Evolutionary conservation across 2,797 vertebrate species (phyloP), one percentile per base, ranked within the genome.

Genomic region (Ctenopoma kingsleyae): DNA sequence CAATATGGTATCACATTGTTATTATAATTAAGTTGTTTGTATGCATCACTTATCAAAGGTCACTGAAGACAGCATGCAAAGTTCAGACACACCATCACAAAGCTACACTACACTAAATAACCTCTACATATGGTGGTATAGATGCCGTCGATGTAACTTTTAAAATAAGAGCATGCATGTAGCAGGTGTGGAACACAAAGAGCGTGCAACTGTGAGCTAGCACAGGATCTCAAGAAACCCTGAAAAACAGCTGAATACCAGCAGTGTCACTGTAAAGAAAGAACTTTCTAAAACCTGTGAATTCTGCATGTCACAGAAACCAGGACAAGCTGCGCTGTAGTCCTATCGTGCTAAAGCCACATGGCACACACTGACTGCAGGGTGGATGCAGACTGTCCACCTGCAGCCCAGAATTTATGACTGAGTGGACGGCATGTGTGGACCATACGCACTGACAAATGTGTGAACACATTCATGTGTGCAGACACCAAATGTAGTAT

Each of bases 11-110:
- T 56, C 44, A 30, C 9, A 49, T 22, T 59, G 49, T 67, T 76
- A 60, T 76, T 27, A 57, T 63, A 76, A 81, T 67, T 6, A 59
- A 43, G 72, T 41, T 52, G 63, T 74, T 76, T 70, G 46, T 65
- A 61, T 74, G 72, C 73, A 67, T 67, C 63, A 11, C 23, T 54
- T 50, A 72, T 69, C 51, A 57, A 58, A 68, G 62, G 71, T 80
- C 63, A 68, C 1, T 36, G 40, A 16, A 50, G 54, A 55, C 53
- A 73, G 51, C 43, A 46, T 30, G 38, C n/a, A 50, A 35, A 50
- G 54, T 48, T 63, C 44, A 54, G 6, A 44, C 11, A 36, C 41
- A 53, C 15, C 25, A 65, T 36, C 47, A 49, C n/a, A 41, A 62
- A 15, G 17, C 35, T 41, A 12, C 17, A 20, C 3, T 17, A 16